These are phyloP conservation scores for Drosophila nigrodunni DNA, from an alignment of 1,140 invertebrate genomes.

Conservation along the genomic window DNA sequence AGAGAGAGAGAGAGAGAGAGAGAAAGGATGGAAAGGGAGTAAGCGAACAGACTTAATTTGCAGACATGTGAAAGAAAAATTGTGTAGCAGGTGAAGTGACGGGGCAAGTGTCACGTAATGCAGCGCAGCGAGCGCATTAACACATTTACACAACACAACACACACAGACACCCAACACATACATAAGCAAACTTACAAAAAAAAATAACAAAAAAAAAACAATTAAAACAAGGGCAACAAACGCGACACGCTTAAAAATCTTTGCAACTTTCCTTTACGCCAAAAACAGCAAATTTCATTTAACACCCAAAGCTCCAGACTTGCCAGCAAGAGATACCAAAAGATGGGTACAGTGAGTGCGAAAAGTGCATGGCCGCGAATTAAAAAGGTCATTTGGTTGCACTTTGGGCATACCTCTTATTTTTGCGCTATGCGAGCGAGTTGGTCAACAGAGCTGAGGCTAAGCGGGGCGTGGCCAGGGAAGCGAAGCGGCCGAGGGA, in stretches of 20 bases:
- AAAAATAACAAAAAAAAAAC: conserved; percentile 16
- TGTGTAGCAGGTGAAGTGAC: conserved; percentile 4
- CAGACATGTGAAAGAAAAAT: conserved; percentile 34
- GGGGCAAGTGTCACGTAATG: conserved; percentile 68
- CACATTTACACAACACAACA: conserved; percentile 55
- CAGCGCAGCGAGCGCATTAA: conserved; percentile 67
- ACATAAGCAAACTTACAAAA: conserved; percentile 30
- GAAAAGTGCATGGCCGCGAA: conserved; percentile 79
- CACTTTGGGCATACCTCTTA: conserved; percentile 64
- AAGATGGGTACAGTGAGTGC: conserved; percentile 16
- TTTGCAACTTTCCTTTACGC: conserved; percentile 79
- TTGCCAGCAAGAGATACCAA: conserved; percentile 30
- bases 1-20: neutral
- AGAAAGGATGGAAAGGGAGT: conserved; percentile 7
- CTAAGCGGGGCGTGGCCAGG: neutral
- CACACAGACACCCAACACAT: conserved; percentile 26
- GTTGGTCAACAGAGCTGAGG: neutral
- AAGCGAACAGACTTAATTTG: conserved; percentile 71
- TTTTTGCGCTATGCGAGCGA: neutral
- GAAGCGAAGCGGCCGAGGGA: neutral
- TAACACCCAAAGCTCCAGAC: conserved; percentile 64
- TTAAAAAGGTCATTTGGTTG: conserved; percentile 81
- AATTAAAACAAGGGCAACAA: conserved; percentile 35
- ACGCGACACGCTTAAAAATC: conserved; percentile 77
- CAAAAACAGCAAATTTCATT: conserved; percentile 80